Percentiles rank a stretch among this genome's conserved stretches.
These are phyloP conservation scores for Asbolus verrucosus DNA, from an alignment of 1,140 invertebrate species.

Conservation along the genomic window DNA sequence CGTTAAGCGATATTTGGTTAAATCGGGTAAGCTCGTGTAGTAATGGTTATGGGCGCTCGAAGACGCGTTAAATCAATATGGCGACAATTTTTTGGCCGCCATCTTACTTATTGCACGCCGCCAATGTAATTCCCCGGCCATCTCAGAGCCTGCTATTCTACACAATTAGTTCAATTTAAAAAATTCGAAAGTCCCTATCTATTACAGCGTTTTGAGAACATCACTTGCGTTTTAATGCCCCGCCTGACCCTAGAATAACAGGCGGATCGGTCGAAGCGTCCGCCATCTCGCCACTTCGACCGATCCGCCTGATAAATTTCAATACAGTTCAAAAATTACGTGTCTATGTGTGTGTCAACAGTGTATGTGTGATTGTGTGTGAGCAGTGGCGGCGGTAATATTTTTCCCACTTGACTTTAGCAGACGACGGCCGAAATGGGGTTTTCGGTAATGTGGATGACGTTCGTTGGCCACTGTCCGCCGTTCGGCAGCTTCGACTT, in stretches of 20 bases:
- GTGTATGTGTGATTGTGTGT: constrained; percentile 23
- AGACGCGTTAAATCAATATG: no score
- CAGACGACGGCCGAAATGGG: constrained; percentile 81
- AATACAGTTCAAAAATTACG: constrained; percentile 58
- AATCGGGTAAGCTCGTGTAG: constrained; percentile 10
- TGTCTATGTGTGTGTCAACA: constrained; percentile 16
- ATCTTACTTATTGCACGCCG: no score
- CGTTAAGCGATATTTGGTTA: background rate
- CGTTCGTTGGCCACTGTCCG: constrained; percentile 68
- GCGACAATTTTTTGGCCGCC: background rate
- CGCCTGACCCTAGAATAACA: constrained; percentile 16
- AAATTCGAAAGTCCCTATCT: constrained; percentile 20
- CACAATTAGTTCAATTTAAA: no score
- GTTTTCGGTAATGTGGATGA: constrained; percentile 83
- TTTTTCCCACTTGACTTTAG: constrained; percentile 66
- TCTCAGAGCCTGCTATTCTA: no score
- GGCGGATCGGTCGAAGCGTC: constrained; percentile 16
- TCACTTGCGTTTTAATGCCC: constrained; percentile 41
- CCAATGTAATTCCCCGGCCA: no score
- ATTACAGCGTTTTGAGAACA: constrained; percentile 28
- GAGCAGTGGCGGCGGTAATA: constrained; percentile 19
- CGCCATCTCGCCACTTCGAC: constrained; percentile 17
- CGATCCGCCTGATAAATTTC: constrained; percentile 55
- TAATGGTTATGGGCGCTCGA: no score
- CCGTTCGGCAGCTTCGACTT: constrained; percentile 61